A percentile compares a stretch with the other conserved stretches of the same genome.
phyloP scores from a whole-genome alignment of 1,140 invertebrate species.

The Holotrichia oblita region DNA sequence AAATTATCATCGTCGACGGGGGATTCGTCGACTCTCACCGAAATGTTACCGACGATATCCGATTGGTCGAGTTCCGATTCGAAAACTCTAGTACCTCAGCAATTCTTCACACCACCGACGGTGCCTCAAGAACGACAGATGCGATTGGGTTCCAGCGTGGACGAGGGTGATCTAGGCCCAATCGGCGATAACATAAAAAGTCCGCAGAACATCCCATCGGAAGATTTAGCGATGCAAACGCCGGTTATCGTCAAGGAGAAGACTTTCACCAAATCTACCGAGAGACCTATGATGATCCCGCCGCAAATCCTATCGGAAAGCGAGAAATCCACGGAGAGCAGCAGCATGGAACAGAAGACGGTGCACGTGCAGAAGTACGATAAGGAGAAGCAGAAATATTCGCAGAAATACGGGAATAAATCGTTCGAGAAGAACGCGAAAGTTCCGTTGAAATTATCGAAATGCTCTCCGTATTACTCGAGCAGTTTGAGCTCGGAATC shows the following conservation, averaged over 20 bases:
- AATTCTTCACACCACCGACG: constrained; percentile 45
- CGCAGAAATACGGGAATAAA: constrained; percentile 55
- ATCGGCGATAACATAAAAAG: constrained; percentile 50
- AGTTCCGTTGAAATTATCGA: constrained; percentile 67
- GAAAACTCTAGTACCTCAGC: constrained; percentile 53
- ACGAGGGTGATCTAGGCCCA: constrained; percentile 51
- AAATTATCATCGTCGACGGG: constrained; percentile 60
- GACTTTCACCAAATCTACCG: constrained; percentile 56
- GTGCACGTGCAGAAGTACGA: constrained; percentile 58
- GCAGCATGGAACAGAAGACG: constrained; percentile 57
- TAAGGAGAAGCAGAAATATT: constrained; percentile 57
- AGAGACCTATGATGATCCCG: constrained; percentile 56
- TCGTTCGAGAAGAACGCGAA: constrained; percentile 62
- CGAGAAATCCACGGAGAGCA: constrained; percentile 57
- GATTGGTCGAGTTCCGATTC: constrained; percentile 60
- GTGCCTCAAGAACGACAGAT: constrained; percentile 42
- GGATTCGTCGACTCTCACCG: constrained; percentile 58
- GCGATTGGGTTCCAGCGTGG: constrained; percentile 54
- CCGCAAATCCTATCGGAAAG: constrained; percentile 55
- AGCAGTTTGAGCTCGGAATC: constrained; percentile 75
- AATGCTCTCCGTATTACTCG: constrained; percentile 75
- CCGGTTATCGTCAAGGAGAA: constrained; percentile 30
- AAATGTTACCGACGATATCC: constrained; percentile 58
- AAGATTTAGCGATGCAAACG: constrained; percentile 52
- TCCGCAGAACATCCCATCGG: constrained; percentile 57